Evolutionary conservation across 2,113 vertebrate genomes (phyloP).

Genomic region (Protomyctophum bolini): DNA sequence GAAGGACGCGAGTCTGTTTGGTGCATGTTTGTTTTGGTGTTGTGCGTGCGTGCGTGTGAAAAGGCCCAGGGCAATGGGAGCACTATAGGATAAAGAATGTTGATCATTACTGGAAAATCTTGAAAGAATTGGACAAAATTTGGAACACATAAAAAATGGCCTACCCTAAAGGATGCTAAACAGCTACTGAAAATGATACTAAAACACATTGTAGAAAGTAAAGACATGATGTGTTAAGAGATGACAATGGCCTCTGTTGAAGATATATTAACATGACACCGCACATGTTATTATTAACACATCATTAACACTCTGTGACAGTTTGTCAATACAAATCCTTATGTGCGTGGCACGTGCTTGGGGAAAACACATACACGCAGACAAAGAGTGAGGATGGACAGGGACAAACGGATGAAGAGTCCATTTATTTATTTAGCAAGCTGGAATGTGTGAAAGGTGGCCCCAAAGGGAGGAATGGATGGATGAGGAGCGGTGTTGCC

Average conservation of each 20-base stretch:
- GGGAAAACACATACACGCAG: constrained; percentile 3
- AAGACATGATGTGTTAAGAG: background rate
- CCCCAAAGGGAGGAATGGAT: constrained; percentile 14
- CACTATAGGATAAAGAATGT: too few relatives aligned
- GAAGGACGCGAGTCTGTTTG: too few relatives aligned
- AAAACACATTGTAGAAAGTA: too few relatives aligned
- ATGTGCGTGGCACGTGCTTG: background rate
- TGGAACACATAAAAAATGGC: too few relatives aligned
- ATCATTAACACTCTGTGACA: background rate
- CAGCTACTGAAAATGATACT: too few relatives aligned
- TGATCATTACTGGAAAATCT: too few relatives aligned
- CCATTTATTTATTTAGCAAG: constrained; percentile 48
- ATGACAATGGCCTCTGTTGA: background rate
- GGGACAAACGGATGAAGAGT: constrained; percentile 47
- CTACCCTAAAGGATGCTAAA: too few relatives aligned
- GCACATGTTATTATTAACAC: background rate
- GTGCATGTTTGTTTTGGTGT: too few relatives aligned
- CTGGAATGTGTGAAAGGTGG: constrained; percentile 36
- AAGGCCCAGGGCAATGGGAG: too few relatives aligned
- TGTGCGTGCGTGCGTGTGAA: too few relatives aligned
- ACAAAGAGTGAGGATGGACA: constrained; percentile 11
- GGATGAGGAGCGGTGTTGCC: too few relatives aligned
- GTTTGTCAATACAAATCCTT: background rate
- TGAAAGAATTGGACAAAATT: too few relatives aligned
- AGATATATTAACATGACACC: background rate